Percentiles rank a stretch among this genome's conserved stretches.
Conservation (phyloP, 2,888 invertebrate genomes). For the Nowickia ferox region DNA sequence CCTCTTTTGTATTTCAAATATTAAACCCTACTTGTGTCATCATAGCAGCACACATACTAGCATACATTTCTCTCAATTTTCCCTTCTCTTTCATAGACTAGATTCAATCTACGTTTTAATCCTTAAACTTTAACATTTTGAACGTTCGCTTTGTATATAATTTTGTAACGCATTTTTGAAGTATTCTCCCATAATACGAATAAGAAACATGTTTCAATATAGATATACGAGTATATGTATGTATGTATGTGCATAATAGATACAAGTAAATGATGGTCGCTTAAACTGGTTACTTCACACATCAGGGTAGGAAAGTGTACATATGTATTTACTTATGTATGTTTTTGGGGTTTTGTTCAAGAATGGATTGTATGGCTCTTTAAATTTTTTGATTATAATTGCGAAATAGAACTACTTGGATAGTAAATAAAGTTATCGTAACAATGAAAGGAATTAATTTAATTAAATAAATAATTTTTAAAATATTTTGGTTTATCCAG, state of each 20-base stretch:
- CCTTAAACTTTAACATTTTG: slow-evolving; percentile 55
- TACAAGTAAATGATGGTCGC: slow-evolving; percentile 4
- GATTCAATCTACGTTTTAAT: slow-evolving; percentile 67
- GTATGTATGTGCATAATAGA: not conserved
- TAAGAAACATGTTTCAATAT: not conserved
- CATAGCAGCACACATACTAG: slow-evolving; percentile 8
- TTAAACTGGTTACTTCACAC: not conserved
- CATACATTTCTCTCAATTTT: not conserved
- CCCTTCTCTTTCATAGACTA: slow-evolving; percentile 5
- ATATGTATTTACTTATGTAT: not conserved
- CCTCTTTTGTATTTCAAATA: slow-evolving; percentile 15
- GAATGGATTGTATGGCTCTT: no score
- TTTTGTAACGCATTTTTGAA: not conserved
- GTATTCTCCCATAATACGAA: slow-evolving; percentile 12
- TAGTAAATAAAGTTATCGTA: no score
- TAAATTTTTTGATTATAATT: no score
- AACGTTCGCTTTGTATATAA: not conserved
- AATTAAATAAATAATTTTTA: no score
- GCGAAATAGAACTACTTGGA: no score
- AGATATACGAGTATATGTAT: not conserved
- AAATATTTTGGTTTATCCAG: no score
- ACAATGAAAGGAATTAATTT: no score
- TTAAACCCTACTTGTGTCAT: slow-evolving; percentile 62
- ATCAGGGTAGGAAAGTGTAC: slow-evolving; percentile 3
- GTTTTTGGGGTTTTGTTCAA: no score